Base-by-base conservation (phyloP, 2,797 vertebrate genomes). In the Epinephelus coioides region DNA sequence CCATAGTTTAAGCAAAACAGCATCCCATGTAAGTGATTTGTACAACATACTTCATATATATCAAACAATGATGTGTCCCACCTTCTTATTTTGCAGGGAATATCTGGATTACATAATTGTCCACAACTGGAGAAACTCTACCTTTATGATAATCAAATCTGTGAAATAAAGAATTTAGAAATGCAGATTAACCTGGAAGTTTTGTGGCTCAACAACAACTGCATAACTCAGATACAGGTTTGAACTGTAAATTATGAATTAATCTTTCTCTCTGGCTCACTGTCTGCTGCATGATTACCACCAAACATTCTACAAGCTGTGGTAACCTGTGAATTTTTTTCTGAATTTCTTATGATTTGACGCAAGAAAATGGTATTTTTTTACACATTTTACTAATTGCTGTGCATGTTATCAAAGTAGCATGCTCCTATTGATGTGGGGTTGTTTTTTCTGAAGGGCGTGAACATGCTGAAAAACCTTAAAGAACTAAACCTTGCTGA, bases 401-500 rank as follows among this genome's bases (percentile, higher is more conserved):
- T 15, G 2, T 55, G 4, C 7, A 17, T 61, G 2, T 62, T 53
- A 4, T 49, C 5, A 23, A 64, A 61, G 25, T 21, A 23, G 6
- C 15, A n/a, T 19, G 1, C 17, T 47, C 8, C 3, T 7, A 19
- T 54, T 5, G 44, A 50, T 78, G 14, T 69, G 34, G 60, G 64
- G 2, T 61, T 76, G 10, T 59, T 61, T 19, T 17, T 59, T 44
- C 27, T 56, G 25, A 81, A 92, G 96, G 96, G 96, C 91, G 51
- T 98, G 83, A 86, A 89, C 17, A 90, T 78, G 18, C 95, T 96
- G 82, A 85, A 88, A 84, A 96, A 96, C 69, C 94, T 98, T 73
- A 94, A 87, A 81, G 97, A 98, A 87, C 94, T 98, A 72, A 98
- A 93, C 83, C 94, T 97, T n/a, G 90, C 96, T 66, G 96, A 96